Evolutionary conservation across 2,113 vertebrate species (phyloP), one percentile per base, ranked within the genome.

Genomic region (Otocyon megalotis): DNA sequence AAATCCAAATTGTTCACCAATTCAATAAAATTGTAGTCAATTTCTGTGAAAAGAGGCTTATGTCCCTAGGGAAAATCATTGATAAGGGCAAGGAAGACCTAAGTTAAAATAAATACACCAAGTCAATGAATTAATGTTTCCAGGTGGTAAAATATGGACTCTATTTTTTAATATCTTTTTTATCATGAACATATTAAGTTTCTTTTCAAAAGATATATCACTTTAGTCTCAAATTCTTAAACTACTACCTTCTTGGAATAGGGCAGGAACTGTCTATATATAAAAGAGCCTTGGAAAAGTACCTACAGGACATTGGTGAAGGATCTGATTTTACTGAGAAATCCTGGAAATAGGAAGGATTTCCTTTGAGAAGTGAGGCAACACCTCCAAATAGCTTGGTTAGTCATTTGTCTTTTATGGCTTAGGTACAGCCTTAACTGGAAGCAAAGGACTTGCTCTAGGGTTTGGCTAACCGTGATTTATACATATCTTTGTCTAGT

Each of bases 21-120:
- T 90, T 97, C 76, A 94, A 94, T 22, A 84, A 88, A 95, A 96
- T 77, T 87, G 53, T 62, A 92, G 72, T 97, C 79, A 87, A 87
- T 87, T 90, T 74, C 92, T 76, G 0, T 54, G 56, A 95, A 97
- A 95, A 93, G 43, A 94, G 28, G 32, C 79, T 30, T 48, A 72
- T 32, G 62, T 80, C 20, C 60, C 15, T 79, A 80, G 50, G 16
- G 96, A 95, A 74, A 96, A 84, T 86, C 60, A 53, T 16, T 89
- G 86, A 96, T 96, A 43, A 96, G 48, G 60, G 16, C 30, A 83
- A 90, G 76, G 62, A 93, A 84, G 19, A 92, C 58, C 53, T 92
- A 71, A 69, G 20, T 86, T 81, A 83, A 97, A 93, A 95, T 90
- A 94, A 93, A 88, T 15, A 89, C 3, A 88, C 48, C 22, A 82